phyloP scores from a whole-genome alignment of 2,888 invertebrate genomes.

The Labia minor region DNA sequence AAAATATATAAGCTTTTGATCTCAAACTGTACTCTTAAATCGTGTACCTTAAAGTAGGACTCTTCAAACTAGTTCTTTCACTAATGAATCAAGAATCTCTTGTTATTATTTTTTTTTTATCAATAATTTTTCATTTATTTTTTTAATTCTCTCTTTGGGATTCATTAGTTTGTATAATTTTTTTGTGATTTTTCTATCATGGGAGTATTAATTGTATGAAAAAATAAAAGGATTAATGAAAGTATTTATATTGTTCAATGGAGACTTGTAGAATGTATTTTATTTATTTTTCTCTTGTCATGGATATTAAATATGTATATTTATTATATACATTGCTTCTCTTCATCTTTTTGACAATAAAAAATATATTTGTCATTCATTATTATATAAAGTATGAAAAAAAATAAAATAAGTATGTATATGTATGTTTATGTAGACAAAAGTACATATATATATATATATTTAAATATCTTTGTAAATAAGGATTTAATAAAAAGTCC shows the following conservation, averaged over 20 bases:
- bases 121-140: not conserved
- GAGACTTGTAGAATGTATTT: not conserved
- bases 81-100: not conserved
- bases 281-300: not conserved
- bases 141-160: not conserved
- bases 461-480: slow-evolving; percentile 22
- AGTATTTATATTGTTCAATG: not conserved
- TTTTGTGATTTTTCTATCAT: slow-evolving; percentile 3
- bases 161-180: not conserved
- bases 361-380: slow-evolving; percentile 5
- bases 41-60: not conserved
- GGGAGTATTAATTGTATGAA: not conserved
- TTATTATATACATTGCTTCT: not conserved
- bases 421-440: too few species aligned
- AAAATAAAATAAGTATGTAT: too few species aligned
- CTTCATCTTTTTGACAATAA: slow-evolving; percentile 13
- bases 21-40: not conserved
- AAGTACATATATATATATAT: not conserved
- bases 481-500: slow-evolving; percentile 24
- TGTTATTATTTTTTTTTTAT: not conserved
- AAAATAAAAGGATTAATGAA: not conserved
- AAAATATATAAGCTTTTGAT: not conserved
- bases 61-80: not conserved
- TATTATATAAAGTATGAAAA: too few species aligned
- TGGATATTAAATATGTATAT: too few species aligned